Percentiles rank a stretch among this genome's conserved stretches.
phyloP scores from a whole-genome alignment of 1,140 invertebrate genomes.

The Tyrophagus putrescentiae region DNA sequence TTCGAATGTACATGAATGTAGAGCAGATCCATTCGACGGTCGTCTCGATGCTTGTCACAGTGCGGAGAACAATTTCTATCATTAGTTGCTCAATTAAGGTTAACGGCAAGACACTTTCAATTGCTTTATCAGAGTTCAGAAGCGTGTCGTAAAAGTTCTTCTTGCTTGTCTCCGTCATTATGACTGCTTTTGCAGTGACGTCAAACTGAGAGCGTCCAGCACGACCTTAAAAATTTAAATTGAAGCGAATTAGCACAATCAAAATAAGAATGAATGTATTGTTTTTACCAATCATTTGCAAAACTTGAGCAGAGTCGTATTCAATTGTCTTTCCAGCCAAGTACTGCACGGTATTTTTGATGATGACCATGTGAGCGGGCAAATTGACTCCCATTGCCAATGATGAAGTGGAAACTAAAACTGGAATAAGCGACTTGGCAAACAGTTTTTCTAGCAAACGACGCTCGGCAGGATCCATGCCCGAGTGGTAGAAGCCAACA shows the following conservation, averaged over 20 bases:
- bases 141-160: conserved; percentile 40
- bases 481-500: conserved; percentile 95
- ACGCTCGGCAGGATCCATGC: conserved; percentile 82
- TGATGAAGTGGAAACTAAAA: conserved; percentile 86
- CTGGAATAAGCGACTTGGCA: conserved; percentile 49
- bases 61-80: conserved; percentile 56
- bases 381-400: conserved; percentile 79
- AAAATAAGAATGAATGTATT: too few relatives aligned
- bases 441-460: conserved; percentile 79
- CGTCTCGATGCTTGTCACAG: conserved; percentile 51
- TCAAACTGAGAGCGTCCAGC: conserved; percentile 67
- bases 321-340: conserved; percentile 47
- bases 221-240: conserved; percentile 38
- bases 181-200: conserved; percentile 54
- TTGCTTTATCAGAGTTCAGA: conserved; percentile 34
- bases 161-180: conserved; percentile 51
- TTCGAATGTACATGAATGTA: conserved; percentile 58
- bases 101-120: conserved; percentile 47
- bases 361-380: conserved; percentile 80
- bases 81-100: conserved; percentile 60
- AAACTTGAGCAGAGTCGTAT: conserved; percentile 52
- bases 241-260: not conserved
- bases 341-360: conserved; percentile 51
- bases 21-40: conserved; percentile 60
- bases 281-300: conserved; percentile 57